A percentile compares a stretch with the other conserved stretches of the same genome.
phyloP scores from a whole-genome alignment of 1,140 invertebrate species.

The Drosophila subobscura region DNA sequence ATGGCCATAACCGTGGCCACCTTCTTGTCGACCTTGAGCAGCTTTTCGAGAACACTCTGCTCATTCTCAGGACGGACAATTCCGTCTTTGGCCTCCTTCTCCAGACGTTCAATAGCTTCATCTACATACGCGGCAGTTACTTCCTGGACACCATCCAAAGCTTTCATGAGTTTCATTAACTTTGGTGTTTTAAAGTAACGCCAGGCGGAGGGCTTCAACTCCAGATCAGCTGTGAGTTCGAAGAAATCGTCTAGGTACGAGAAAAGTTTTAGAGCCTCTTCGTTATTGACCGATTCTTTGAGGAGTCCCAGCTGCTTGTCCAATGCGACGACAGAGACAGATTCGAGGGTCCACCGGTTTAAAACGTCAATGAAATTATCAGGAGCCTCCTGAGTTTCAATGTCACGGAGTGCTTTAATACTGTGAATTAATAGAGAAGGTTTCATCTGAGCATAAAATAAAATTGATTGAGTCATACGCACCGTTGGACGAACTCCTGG shows the following conservation, averaged over 20 bases:
- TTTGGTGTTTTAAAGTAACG: conserved; percentile 86
- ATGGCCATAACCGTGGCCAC: conserved; percentile 82
- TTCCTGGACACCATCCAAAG: conserved; percentile 73
- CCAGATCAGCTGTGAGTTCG: conserved; percentile 85
- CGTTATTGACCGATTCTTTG: conserved; percentile 78
- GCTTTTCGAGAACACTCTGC: conserved; percentile 74
- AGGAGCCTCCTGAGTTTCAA: conserved; percentile 85
- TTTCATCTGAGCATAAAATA: not conserved
- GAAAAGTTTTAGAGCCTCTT: conserved; percentile 86
- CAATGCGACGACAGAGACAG: conserved; percentile 88
- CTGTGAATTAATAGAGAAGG: conserved; percentile 28
- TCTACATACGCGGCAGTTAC: conserved; percentile 55
- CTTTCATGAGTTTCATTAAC: conserved; percentile 85
- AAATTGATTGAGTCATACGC: conserved; percentile 59
- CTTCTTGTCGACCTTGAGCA: conserved; percentile 83
- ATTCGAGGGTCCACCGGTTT: conserved; percentile 89
- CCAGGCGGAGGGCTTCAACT: conserved; percentile 87
- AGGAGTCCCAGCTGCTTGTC: conserved; percentile 87
- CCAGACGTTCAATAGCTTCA: conserved; percentile 63
- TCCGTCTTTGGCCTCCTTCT: conserved; percentile 52
- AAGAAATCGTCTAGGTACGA: conserved; percentile 87
- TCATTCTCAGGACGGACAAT: conserved; percentile 67
- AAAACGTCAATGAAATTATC: conserved; percentile 86
- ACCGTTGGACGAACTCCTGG: conserved; percentile 65
- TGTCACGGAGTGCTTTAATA: conserved; percentile 85